A percentile compares a stretch with the other conserved stretches of the same genome.
These are phyloP conservation scores for Penaeus indicus DNA, from an alignment of 1,140 invertebrate species.

Conservation along the genomic window DNA sequence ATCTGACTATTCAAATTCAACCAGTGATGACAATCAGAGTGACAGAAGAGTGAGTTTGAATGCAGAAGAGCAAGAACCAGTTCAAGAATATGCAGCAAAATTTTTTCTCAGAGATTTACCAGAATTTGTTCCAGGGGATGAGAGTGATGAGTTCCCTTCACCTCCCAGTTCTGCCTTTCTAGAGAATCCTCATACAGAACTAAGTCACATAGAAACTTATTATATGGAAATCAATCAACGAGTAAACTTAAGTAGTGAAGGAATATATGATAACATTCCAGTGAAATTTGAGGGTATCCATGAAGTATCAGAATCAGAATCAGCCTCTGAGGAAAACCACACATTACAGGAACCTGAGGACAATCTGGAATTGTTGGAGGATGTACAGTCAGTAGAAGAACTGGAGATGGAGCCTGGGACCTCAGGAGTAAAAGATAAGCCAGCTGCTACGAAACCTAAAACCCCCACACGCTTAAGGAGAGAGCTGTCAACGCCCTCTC, in stretches of 20 bases:
- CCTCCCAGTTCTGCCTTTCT: constrained; percentile 66
- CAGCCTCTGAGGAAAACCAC: constrained; percentile 65
- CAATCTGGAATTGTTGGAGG: constrained; percentile 54
- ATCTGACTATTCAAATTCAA: constrained; percentile 65
- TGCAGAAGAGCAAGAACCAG: constrained; percentile 53
- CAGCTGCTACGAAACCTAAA: constrained; percentile 50
- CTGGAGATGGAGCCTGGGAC: constrained; percentile 55
- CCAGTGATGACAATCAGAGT: constrained; percentile 79
- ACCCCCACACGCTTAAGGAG: constrained; percentile 53
- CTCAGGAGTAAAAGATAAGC: constrained; percentile 46
- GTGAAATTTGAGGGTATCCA: constrained; percentile 66
- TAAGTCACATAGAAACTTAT: constrained; percentile 88
- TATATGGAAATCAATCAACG: constrained; percentile 80
- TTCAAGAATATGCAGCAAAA: constrained; percentile 67
- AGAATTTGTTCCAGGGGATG: constrained; percentile 72
- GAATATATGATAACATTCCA: constrained; percentile 66
- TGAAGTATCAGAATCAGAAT: constrained; percentile 66
- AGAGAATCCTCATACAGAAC: constrained; percentile 71
- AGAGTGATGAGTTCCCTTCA: constrained; percentile 66
- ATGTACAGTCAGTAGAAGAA: constrained; percentile 55
- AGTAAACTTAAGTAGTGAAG: constrained; percentile 55
- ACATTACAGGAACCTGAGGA: constrained; percentile 65
- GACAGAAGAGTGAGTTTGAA: constrained; percentile 45
- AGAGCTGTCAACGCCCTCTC: constrained; percentile 49
- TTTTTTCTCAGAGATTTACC: constrained; percentile 72